These are phyloP conservation scores for Alviniconcha marisindica DNA, from an alignment of 1,140 invertebrate genomes.

Conservation along the genomic window DNA sequence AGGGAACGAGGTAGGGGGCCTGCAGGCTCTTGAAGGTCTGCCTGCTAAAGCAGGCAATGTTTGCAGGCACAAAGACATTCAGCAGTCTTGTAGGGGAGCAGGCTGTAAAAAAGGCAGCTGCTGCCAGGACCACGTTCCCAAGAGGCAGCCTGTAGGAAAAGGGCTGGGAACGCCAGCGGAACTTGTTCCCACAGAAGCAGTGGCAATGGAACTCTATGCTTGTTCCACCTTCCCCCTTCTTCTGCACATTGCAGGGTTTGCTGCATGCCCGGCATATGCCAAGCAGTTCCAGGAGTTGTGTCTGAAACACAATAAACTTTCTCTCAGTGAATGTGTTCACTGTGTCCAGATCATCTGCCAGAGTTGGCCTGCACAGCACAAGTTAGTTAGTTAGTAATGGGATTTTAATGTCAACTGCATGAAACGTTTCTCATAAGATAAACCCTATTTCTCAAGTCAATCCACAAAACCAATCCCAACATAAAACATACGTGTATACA, in stretches of 20 bases:
- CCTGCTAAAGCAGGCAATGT: not conserved
- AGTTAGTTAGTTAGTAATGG: no score
- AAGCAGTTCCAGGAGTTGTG: not conserved
- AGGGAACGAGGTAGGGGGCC: not conserved
- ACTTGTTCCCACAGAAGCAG: not conserved
- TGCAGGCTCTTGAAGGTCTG: not conserved
- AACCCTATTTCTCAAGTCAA: no score
- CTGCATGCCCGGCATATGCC: constrained; percentile 9
- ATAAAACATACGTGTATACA: no score
- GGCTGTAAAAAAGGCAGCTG: constrained; percentile 21
- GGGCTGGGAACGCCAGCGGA: not conserved
- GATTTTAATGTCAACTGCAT: no score
- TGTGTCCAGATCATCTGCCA: not conserved
- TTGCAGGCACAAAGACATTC: not conserved
- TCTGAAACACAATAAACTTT: not conserved
- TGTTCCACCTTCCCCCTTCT: not conserved
- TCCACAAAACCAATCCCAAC: no score
- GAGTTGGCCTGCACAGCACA: no score
- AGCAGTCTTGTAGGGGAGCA: constrained; percentile 15
- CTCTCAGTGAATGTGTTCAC: not conserved
- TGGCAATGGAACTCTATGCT: not conserved
- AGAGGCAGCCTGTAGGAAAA: not conserved
- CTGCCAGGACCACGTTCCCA: constrained; percentile 21
- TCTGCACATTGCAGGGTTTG: not conserved
- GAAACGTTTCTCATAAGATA: no score